phyloP scores from a whole-genome alignment of 2,797 vertebrate genomes.

The Microcaecilia unicolor region DNA sequence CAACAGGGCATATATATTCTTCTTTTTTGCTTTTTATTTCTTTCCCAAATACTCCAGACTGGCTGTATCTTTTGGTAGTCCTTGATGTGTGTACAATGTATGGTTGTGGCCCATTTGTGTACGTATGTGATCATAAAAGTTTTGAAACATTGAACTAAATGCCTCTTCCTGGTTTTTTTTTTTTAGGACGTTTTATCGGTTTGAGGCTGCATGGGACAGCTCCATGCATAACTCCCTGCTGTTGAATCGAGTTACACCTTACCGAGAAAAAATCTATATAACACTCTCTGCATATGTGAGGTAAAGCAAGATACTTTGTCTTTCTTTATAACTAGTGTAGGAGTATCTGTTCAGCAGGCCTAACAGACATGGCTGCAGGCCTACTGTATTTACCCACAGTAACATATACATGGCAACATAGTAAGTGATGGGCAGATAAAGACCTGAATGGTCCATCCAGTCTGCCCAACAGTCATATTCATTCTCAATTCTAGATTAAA shows the following conservation, averaged over 20 bases:
- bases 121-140: constrained; percentile 22
- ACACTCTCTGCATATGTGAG: constrained; percentile 93
- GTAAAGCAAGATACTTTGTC: no score
- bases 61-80: constrained; percentile 21
- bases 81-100: not conserved
- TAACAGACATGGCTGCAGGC: no score
- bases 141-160: not conserved
- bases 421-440: no score
- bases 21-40: not conserved
- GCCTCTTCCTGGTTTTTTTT: constrained; percentile 21
- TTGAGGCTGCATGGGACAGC: constrained; percentile 92
- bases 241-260: constrained; percentile 89
- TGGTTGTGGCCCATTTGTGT: not conserved
- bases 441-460: no score
- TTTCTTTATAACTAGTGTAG: no score
- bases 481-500: no score
- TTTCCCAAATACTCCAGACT: constrained; percentile 18
- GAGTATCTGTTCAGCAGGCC: no score
- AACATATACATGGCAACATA: no score
- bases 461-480: no score
- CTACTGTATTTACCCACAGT: no score
- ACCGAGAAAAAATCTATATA: constrained; percentile 95
- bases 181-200: constrained; percentile 86
- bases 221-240: constrained; percentile 96
- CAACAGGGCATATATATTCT: not conserved